phyloP scores from a whole-genome alignment of 2,797 vertebrate genomes.

The Phoebastria nigripes region DNA sequence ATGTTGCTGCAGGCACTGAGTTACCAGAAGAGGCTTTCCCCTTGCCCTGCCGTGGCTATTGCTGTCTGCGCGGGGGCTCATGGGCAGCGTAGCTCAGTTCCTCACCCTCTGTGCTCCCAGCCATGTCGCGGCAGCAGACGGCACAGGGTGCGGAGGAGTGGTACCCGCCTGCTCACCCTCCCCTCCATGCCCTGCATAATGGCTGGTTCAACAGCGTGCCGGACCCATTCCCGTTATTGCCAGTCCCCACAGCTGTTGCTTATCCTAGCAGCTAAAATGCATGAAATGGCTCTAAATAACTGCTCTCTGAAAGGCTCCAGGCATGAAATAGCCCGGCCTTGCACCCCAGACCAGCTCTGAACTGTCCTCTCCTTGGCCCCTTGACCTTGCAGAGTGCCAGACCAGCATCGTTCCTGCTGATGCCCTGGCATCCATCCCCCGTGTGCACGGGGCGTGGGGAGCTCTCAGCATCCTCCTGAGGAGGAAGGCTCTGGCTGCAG shows the following conservation, averaged over 20 bases:
- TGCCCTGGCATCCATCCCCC: neutral
- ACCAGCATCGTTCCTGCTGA: neutral
- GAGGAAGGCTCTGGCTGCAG: neutral
- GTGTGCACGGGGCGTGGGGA: neutral
- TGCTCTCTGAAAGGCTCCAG: neutral
- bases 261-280: neutral
- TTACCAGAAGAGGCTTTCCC: neutral
- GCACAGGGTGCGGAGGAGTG: neutral
- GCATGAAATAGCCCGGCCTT: neutral
- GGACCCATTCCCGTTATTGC: neutral
- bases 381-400: neutral
- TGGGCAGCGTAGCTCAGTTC: neutral
- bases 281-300: neutral
- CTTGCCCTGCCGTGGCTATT: neutral
- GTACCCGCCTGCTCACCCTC: neutral
- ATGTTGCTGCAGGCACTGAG: neutral
- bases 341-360: neutral
- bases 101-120: neutral
- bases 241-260: neutral
- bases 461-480: neutral
- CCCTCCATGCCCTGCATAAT: accelerated
- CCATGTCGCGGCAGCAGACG: accelerated
- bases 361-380: neutral
- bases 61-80: neutral
- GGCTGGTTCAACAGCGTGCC: neutral